Percentiles rank a stretch among this genome's conserved stretches.
Conservation (phyloP, 2,113 vertebrate genomes). For the Nesoenas mayeri region DNA sequence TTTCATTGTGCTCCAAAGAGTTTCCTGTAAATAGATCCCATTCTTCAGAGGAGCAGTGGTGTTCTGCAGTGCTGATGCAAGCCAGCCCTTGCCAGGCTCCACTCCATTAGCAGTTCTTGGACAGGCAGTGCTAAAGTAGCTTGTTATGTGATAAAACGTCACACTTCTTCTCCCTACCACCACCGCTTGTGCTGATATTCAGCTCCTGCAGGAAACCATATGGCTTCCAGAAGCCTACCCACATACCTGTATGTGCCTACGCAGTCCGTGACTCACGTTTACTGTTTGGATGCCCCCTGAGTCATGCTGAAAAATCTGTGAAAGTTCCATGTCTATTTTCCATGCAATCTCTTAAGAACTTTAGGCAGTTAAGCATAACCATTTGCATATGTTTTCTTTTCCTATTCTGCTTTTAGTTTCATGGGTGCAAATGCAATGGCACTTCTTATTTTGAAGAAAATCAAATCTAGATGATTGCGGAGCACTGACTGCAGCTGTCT, state of each 20-base stretch:
- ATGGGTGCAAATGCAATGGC: background rate
- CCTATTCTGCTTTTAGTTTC: background rate
- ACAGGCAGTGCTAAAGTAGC: background rate
- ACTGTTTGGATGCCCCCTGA: slow-evolving; percentile 59
- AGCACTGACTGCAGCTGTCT: background rate
- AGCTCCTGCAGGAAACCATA: slow-evolving; percentile 51
- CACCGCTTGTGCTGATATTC: slow-evolving; percentile 6
- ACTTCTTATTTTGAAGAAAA: background rate
- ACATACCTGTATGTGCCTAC: slow-evolving; percentile 32
- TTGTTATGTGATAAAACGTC: background rate
- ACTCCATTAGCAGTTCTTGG: background rate
- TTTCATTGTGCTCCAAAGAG: background rate
- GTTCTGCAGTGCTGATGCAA: background rate
- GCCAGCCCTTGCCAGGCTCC: background rate
- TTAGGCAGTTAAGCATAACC: slow-evolving; percentile 4
- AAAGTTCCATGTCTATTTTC: slow-evolving; percentile 51
- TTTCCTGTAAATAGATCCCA: background rate
- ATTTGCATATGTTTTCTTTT: slow-evolving; percentile 17
- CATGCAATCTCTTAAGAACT: slow-evolving; percentile 34
- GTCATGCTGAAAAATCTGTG: slow-evolving; percentile 62
- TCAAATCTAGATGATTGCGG: background rate
- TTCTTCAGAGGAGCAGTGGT: background rate
- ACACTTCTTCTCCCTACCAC: background rate
- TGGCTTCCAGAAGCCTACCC: slow-evolving; percentile 51
- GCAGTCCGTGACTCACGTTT: slow-evolving; percentile 59